Percentiles rank a stretch among this genome's conserved stretches.
These are phyloP conservation scores for Tigriopus californicus DNA, from an alignment of 2,888 invertebrate genomes.

Conservation along the genomic window DNA sequence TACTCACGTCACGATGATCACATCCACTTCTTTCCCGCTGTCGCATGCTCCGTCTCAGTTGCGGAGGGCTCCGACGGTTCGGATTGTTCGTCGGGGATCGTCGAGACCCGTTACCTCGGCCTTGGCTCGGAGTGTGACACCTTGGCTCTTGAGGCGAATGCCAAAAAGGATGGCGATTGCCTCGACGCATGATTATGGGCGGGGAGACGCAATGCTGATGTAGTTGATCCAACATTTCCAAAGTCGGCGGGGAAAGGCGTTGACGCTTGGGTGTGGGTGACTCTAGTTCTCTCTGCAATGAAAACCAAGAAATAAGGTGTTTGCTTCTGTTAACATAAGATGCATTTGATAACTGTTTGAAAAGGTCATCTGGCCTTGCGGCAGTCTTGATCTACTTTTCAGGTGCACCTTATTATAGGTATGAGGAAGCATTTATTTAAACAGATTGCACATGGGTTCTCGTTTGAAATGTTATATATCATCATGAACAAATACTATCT, in stretches of 20 bases:
- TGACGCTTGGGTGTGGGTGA: conserved; percentile 10
- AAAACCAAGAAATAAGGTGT: too few species aligned
- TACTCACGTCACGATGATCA: not conserved
- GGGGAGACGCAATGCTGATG: conserved; percentile 1
- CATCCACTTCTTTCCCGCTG: not conserved
- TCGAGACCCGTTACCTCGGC: too few species aligned
- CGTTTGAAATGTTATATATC: too few species aligned
- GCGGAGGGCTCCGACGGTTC: conserved; percentile 1
- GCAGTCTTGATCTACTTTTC: too few species aligned
- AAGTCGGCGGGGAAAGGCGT: not conserved
- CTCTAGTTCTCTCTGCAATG: conserved; percentile 7
- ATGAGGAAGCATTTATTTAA: too few species aligned
- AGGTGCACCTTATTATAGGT: too few species aligned
- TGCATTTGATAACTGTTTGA: too few species aligned
- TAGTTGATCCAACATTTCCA: conserved; percentile 8
- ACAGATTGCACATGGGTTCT: too few species aligned
- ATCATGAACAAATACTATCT: too few species aligned
- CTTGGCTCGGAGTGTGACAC: too few species aligned
- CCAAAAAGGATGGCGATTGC: not conserved
- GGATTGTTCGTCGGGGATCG: not conserved
- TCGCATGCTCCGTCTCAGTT: not conserved
- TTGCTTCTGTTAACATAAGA: too few species aligned
- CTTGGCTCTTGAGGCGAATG: conserved; percentile 3
- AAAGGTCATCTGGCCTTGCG: too few species aligned
- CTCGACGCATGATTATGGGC: not conserved